Conservation (phyloP, 2,113 vertebrate genomes). For the Cnemophilus loriae region DNA sequence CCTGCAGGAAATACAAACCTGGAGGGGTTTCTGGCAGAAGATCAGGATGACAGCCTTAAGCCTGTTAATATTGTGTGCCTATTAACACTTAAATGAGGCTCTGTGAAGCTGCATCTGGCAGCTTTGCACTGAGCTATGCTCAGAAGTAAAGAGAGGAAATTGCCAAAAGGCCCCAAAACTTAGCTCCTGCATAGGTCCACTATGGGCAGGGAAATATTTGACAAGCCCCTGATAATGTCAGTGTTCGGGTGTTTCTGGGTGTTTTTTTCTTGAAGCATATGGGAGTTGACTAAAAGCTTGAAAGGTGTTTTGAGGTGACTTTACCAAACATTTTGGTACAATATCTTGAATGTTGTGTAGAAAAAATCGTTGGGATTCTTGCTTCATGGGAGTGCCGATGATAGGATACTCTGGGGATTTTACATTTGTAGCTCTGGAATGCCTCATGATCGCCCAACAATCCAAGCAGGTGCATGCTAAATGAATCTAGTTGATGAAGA, state of each 20-base stretch:
- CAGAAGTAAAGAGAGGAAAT: neutral
- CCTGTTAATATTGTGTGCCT: neutral
- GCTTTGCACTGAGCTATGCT: neutral
- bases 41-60: neutral
- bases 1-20: neutral
- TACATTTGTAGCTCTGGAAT: neutral
- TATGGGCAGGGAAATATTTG: neutral
- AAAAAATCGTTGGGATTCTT: neutral
- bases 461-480: neutral
- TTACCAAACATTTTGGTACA: neutral
- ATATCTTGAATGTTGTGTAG: neutral
- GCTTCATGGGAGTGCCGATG: neutral
- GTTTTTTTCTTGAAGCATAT: neutral
- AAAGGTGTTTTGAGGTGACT: neutral
- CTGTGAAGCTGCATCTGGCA: neutral
- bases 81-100: neutral
- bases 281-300: neutral
- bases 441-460: neutral
- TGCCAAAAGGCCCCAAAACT: neutral
- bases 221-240: accelerated
- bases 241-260: neutral
- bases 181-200: neutral
- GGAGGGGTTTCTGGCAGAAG: neutral
- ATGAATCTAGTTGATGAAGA: neutral
- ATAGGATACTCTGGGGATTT: neutral